Conservation (phyloP, 2,888 invertebrate genomes). For the Oligia latruncula region DNA sequence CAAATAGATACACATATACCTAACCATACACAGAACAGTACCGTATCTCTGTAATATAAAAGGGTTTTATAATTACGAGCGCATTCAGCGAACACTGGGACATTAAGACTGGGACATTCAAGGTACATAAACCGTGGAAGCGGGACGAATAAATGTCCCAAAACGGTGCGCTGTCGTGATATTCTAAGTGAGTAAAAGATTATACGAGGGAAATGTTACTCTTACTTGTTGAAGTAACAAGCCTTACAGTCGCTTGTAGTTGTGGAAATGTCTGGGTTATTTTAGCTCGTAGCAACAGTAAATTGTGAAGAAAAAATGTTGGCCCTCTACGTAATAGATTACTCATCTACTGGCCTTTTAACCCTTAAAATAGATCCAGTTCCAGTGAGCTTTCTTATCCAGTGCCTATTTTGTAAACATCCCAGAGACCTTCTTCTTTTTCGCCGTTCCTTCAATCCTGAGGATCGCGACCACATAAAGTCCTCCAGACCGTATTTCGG, state of each 20-base stretch:
- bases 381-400: background rate
- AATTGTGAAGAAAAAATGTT: conserved; percentile 1
- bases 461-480: too few relatives aligned
- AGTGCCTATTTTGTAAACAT: too few relatives aligned
- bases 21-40: background rate
- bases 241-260: conserved; percentile 1
- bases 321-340: background rate
- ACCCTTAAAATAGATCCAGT: background rate
- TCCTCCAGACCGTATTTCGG: too few relatives aligned
- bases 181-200: conserved; percentile 39
- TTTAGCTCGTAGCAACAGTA: background rate
- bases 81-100: conserved; percentile 44
- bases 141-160: conserved; percentile 36
- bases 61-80: conserved; percentile 57
- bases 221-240: background rate
- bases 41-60: conserved; percentile 41
- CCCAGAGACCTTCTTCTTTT: too few relatives aligned
- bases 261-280: background rate
- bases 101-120: conserved; percentile 35
- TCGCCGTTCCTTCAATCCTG: too few relatives aligned
- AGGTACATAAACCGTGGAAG: conserved; percentile 42
- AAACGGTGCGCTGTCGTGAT: conserved; percentile 34
- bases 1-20: background rate
- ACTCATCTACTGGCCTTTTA: background rate
- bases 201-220: conserved; percentile 29